A percentile compares a stretch with the other conserved stretches of the same genome.
phyloP scores from a whole-genome alignment of 2,888 invertebrate genomes.

The Lithophane socia region DNA sequence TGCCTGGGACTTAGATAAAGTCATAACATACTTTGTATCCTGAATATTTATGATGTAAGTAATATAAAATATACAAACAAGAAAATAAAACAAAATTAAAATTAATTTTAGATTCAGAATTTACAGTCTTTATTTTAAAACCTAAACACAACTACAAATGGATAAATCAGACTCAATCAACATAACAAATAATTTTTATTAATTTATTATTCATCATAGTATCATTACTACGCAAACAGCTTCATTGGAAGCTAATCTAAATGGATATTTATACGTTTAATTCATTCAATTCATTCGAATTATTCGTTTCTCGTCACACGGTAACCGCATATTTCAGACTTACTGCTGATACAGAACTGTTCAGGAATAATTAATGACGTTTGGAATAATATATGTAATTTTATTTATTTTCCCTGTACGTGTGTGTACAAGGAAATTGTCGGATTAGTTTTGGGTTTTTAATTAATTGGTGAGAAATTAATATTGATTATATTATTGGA shows the following conservation, averaged over 20 bases:
- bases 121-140: neutral
- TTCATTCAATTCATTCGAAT: constrained; percentile 34
- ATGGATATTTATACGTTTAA: constrained; percentile 48
- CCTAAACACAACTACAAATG: neutral
- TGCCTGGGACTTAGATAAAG: neutral
- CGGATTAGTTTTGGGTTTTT: neutral
- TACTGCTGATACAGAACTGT: constrained; percentile 4
- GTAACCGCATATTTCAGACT: constrained; percentile 45
- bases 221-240: constrained; percentile 53
- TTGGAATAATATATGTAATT: constrained; percentile 3
- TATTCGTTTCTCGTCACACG: constrained; percentile 10
- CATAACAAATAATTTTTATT: constrained; percentile 5
- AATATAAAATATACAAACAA: neutral
- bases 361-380: constrained; percentile 27
- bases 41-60: neutral
- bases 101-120: neutral
- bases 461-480: neutral
- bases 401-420: constrained; percentile 18
- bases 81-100: neutral
- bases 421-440: neutral
- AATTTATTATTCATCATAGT: constrained; percentile 38
- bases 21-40: neutral
- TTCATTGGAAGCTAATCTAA: constrained; percentile 53
- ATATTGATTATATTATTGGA: neutral
- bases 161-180: neutral